Evolutionary conservation across 2,888 invertebrate genomes (phyloP).

Genomic region (Ceraclea dissimilis): DNA sequence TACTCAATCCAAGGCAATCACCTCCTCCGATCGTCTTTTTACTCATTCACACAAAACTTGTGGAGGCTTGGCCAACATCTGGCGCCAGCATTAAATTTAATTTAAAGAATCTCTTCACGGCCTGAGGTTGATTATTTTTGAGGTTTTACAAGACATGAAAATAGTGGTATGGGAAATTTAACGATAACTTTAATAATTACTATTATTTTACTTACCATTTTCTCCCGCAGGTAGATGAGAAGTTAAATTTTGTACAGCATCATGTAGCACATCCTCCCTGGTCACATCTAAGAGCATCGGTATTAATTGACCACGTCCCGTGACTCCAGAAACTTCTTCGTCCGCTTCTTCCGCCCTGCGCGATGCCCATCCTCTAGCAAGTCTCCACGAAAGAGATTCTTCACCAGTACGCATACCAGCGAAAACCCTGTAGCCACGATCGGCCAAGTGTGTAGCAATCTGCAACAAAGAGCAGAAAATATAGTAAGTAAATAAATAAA

Average conservation of each 20-base stretch:
- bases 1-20: no score
- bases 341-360: conserved; percentile 47
- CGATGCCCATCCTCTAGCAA: conserved; percentile 52
- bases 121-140: no score
- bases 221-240: conserved; percentile 76
- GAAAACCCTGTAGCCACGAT: conserved; percentile 69
- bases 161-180: no score
- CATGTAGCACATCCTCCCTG: conserved; percentile 70
- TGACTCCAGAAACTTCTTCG: conserved; percentile 39
- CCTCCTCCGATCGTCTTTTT: no score
- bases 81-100: no score
- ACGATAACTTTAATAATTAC: no score
- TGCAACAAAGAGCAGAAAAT: conserved; percentile 27
- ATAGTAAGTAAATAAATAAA: no score
- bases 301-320: conserved; percentile 48
- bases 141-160: no score
- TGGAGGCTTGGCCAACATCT: no score
- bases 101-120: no score
- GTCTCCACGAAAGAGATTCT: conserved; percentile 53
- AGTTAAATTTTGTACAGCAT: conserved; percentile 70
- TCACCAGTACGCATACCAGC: conserved; percentile 58
- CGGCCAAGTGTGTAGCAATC: conserved; percentile 64
- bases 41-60: no score
- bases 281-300: conserved; percentile 72
- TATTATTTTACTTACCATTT: conserved; percentile 51